Base-by-base conservation (phyloP, 2,888 invertebrate genomes). In the Drosophila meridionalis region DNA sequence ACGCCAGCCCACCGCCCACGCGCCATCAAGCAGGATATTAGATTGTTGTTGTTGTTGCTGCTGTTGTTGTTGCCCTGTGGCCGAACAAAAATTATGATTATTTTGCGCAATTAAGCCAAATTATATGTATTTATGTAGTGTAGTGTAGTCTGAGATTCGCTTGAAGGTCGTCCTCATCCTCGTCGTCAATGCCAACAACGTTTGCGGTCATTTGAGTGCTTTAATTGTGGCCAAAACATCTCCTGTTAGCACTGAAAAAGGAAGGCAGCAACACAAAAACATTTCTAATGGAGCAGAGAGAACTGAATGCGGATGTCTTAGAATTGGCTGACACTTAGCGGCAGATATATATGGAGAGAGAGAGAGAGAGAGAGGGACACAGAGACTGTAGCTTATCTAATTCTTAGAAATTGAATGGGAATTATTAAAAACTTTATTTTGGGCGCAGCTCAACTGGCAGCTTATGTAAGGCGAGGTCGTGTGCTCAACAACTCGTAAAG, bases 81-180 rank as follows among this genome's bases (percentile, higher is more conserved):
- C 61, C 58, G 67, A 50, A 70, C 30, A 69, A 83, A 89, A 89
- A 84, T 80, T 84, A 82, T 74, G 86, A 78, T 88, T 88, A 88
- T 88, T 80, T 77, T 74, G 63, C 67, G 73, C 83, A 90, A 86
- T 86, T 86, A 86, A 90, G 86, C 86, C 76, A 83, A 87, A 88
- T 82, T 73, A 73, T 69, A 78, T 68, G 47, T 73, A 89, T 83
- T 81, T 88, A 83, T 86, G 70, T 71, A 81, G 69, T 20, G 20
- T 20, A 20, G 20, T 76, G 69, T 65, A 60, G 64, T 71, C 76
- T 60, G 71, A 76, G 82, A 78, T 83, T 72, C 59, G 50, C 61
- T 69, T 43, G 83, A 83, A 88, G 83, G 73, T 45, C 70, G 55
- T 40, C 57, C 69, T 38, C 70, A 47, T 47, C 57, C 2, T 47